phyloP scores from a whole-genome alignment of 2,888 invertebrate genomes.

The Drosophila prostipennis region DNA sequence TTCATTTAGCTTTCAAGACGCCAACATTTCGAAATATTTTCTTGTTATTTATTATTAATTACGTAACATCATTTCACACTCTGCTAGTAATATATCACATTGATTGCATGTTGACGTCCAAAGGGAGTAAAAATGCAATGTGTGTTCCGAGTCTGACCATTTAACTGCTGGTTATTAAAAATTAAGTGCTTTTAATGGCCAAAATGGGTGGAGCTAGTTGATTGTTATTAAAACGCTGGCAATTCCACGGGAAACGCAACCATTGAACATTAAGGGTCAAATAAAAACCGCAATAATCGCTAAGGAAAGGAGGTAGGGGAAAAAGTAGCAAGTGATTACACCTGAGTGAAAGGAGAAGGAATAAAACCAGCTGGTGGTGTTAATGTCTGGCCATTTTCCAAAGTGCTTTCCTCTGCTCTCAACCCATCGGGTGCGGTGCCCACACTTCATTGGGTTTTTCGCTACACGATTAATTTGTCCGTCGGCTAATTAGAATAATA shows the following conservation, averaged over 20 bases:
- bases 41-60: conserved; percentile 15
- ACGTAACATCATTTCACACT: conserved; percentile 24
- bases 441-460: conserved; percentile 40
- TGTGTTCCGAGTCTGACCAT: conserved; percentile 22
- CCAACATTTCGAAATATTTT: not conserved
- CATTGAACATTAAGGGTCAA: conserved; percentile 35
- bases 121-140: conserved; percentile 47
- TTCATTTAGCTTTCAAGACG: not conserved
- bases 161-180: conserved; percentile 75
- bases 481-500: conserved; percentile 55
- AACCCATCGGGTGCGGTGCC: not conserved
- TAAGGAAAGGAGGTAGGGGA: not conserved
- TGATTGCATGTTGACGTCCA: conserved; percentile 60
- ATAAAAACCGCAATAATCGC: conserved; percentile 39
- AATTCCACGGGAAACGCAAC: conserved; percentile 19
- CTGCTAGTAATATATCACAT: conserved; percentile 41
- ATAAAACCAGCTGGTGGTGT: conserved; percentile 34
- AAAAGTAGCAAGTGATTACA: conserved; percentile 37
- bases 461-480: conserved; percentile 71
- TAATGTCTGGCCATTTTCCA: conserved; percentile 36
- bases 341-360: conserved; percentile 13
- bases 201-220: conserved; percentile 4
- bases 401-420: conserved; percentile 34
- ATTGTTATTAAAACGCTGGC: conserved; percentile 44
- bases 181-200: conserved; percentile 56